Percentiles rank a stretch among this genome's conserved stretches.
Conservation (phyloP, 2,797 vertebrate genomes). For the Pantherophis alleghaniensis region DNA sequence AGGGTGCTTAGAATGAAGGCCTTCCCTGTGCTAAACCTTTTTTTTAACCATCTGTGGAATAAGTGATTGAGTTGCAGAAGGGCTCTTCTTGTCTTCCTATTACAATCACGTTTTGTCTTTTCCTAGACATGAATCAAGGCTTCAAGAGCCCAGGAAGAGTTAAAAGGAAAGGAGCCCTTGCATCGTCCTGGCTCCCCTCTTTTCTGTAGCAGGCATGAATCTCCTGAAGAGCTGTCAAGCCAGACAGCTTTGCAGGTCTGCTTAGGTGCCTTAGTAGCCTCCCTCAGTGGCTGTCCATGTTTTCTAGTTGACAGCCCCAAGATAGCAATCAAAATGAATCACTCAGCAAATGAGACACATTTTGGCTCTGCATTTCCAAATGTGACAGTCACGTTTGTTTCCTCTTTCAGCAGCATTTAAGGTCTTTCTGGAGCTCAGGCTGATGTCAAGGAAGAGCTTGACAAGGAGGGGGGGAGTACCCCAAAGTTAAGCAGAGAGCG, state of each 20-base stretch:
- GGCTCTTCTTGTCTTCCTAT: neutral
- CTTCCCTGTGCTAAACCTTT: neutral
- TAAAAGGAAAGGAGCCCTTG: constrained; percentile 30
- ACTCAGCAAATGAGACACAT: constrained; percentile 67
- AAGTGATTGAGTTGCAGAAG: neutral
- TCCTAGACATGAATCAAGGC: neutral
- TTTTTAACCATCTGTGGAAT: neutral
- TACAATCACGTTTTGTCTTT: neutral
- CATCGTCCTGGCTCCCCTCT: constrained; percentile 28
- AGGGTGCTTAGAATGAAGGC: neutral
- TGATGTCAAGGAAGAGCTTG: constrained; percentile 47
- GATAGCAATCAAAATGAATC: constrained; percentile 67
- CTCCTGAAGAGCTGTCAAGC: constrained; percentile 65
- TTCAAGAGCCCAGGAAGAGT: constrained; percentile 30
- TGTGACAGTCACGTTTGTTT: constrained; percentile 57
- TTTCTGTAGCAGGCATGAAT: constrained; percentile 52
- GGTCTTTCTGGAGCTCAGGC: constrained; percentile 19
- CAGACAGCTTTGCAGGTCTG: constrained; percentile 50
- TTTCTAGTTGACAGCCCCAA: constrained; percentile 64
- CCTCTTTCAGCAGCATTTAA: constrained; percentile 47
- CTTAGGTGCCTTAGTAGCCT: constrained; percentile 59
- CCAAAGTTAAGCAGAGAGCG: neutral
- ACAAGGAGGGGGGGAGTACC: neutral
- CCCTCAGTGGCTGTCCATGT: constrained; percentile 62
- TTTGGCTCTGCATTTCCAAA: constrained; percentile 62